Conservation (phyloP, 2,888 invertebrate genomes). For the Craniophora ligustri region DNA sequence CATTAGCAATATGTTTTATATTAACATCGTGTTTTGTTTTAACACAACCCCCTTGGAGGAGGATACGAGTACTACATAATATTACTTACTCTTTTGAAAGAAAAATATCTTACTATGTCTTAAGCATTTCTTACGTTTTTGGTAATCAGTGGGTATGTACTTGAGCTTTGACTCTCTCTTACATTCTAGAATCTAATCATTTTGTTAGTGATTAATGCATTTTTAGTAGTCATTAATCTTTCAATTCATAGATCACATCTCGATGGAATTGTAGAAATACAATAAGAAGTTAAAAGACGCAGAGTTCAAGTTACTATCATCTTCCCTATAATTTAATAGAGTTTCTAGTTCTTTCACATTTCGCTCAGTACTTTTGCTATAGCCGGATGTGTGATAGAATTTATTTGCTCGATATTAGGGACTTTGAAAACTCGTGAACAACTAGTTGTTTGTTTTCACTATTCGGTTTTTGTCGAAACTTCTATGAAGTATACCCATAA, state of each 20-base stretch:
- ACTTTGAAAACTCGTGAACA: slow-evolving; percentile 60
- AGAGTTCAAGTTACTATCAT: slow-evolving; percentile 1
- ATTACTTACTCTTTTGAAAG: too few relatives aligned
- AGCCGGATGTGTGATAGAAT: slow-evolving; percentile 47
- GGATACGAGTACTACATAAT: background rate
- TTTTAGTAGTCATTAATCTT: slow-evolving; percentile 7
- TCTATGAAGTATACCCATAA: slow-evolving; percentile 42
- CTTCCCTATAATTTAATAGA: slow-evolving; percentile 23
- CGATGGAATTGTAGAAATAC: slow-evolving; percentile 4
- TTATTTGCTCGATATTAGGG: slow-evolving; percentile 56
- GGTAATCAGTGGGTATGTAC: too few relatives aligned
- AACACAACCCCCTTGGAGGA: slow-evolving; percentile 2
- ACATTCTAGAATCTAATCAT: background rate
- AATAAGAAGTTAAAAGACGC: slow-evolving; percentile 1
- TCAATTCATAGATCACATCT: slow-evolving; percentile 5
- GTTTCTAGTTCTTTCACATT: slow-evolving; percentile 28
- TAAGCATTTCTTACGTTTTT: too few relatives aligned
- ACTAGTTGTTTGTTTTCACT: slow-evolving; percentile 57
- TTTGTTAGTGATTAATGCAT: slow-evolving; percentile 6
- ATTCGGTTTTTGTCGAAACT: slow-evolving; percentile 34
- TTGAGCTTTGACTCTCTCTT: background rate
- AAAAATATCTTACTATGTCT: too few relatives aligned
- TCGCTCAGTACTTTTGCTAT: slow-evolving; percentile 28
- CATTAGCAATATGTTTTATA: slow-evolving; percentile 58
- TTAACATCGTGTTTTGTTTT: slow-evolving; percentile 24